These are phyloP conservation scores for Cynoglossus semilaevis DNA, from an alignment of 2,113 vertebrate species.

Conservation along the genomic window DNA sequence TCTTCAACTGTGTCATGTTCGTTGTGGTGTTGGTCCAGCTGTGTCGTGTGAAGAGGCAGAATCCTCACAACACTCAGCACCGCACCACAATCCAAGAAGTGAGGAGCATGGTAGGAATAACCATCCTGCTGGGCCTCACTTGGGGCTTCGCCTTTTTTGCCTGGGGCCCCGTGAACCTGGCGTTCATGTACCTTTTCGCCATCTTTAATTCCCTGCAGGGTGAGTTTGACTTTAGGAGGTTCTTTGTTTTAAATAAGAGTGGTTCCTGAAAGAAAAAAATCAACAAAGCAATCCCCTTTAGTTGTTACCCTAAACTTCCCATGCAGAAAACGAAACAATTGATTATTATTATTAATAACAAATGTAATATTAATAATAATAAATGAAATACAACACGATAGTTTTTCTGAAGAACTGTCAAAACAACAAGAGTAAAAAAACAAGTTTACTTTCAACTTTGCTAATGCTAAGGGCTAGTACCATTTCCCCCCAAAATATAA, in stretches of 20 bases:
- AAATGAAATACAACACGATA: too few relatives aligned
- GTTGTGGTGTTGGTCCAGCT: conserved; percentile 93
- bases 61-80: conserved; percentile 83
- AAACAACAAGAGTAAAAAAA: too few relatives aligned
- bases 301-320: too few relatives aligned
- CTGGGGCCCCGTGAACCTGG: conserved; percentile 84
- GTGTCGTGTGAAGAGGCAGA: conserved; percentile 88
- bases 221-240: conserved; percentile 67
- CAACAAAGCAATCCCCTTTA: too few relatives aligned
- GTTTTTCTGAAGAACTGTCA: too few relatives aligned
- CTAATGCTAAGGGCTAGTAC: too few relatives aligned
- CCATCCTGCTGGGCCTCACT: conserved; percentile 89
- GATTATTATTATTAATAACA: too few relatives aligned
- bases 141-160: conserved; percentile 97
- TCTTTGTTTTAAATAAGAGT: neutral
- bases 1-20: conserved; percentile 92
- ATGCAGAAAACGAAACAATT: too few relatives aligned
- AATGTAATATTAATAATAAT: too few relatives aligned
- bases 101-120: conserved; percentile 87
- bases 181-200: conserved; percentile 93
- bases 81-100: conserved; percentile 85
- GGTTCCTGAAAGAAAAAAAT: too few relatives aligned
- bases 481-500: too few relatives aligned
- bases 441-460: too few relatives aligned
- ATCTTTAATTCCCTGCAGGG: conserved; percentile 96